A percentile compares a stretch with the other conserved stretches of the same genome.
Conservation (phyloP, 2,113 vertebrate species). For the Xenus cinereus region DNA sequence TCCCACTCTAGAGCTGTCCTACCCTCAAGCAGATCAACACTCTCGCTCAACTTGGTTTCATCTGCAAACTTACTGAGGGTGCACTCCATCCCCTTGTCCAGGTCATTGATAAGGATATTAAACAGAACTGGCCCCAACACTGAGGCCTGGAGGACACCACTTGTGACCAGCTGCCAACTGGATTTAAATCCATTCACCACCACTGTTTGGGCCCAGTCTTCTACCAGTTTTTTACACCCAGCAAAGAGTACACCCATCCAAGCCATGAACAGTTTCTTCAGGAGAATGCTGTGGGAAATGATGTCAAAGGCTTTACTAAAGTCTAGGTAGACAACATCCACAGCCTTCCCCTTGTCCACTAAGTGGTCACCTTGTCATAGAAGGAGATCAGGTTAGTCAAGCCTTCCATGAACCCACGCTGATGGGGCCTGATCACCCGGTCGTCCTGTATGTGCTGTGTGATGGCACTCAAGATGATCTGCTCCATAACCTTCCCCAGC, state of each 20-base stretch:
- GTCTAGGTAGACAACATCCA: not conserved
- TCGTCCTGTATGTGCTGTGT: not conserved
- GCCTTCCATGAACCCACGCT: not conserved
- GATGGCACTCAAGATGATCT: not conserved
- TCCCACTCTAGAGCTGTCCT: not conserved
- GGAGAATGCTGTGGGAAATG: not conserved
- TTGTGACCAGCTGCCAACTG: fast-evolving
- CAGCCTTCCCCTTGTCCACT: not conserved
- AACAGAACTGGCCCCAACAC: not conserved
- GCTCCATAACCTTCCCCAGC: not conserved
- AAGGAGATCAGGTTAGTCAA: not conserved
- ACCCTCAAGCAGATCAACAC: not conserved
- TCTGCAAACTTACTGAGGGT: not conserved
- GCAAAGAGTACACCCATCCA: fast-evolving
- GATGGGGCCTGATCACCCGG: not conserved
- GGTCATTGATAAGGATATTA: not conserved
- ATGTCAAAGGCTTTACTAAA: not conserved
- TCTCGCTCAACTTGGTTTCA: not conserved
- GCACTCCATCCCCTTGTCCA: fast-evolving
- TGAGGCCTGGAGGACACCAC: not conserved
- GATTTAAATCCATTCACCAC: not conserved
- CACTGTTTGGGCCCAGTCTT: fast-evolving
- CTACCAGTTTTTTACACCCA: not conserved
- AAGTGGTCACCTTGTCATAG: not conserved
- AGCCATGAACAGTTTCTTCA: not conserved